These are phyloP conservation scores for Scaptodrosophila lebanonensis DNA, from an alignment of 1,140 invertebrate genomes.

Conservation along the genomic window DNA sequence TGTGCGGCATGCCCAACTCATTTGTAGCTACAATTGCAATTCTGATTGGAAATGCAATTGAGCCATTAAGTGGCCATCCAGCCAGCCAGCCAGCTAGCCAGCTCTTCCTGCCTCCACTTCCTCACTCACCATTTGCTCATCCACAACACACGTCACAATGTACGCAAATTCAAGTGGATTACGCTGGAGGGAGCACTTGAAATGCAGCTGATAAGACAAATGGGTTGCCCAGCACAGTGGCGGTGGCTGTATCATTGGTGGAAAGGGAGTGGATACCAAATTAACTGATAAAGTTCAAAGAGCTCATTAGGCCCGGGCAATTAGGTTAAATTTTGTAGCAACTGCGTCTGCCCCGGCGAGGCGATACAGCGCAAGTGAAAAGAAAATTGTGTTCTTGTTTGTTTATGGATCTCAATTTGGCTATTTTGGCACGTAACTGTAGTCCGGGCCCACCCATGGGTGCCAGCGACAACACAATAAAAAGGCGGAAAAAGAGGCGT, in stretches of 20 bases:
- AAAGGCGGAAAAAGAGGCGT: no score
- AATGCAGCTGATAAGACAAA: slow-evolving; percentile 32
- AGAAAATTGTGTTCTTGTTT: neutral
- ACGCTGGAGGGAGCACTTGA: slow-evolving; percentile 27
- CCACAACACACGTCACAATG: slow-evolving; percentile 20
- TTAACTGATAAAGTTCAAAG: slow-evolving; percentile 26
- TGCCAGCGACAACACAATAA: no score
- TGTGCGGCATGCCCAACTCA: slow-evolving; percentile 33
- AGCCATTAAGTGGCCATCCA: slow-evolving; percentile 66
- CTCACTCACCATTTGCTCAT: no score
- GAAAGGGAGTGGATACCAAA: slow-evolving; percentile 15
- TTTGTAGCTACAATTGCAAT: slow-evolving; percentile 54
- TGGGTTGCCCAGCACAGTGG: slow-evolving; percentile 5
- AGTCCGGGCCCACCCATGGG: no score
- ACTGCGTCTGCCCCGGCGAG: no score
- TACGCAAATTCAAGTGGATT: slow-evolving; percentile 51
- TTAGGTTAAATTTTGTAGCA: neutral
- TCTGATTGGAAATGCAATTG: slow-evolving; percentile 64
- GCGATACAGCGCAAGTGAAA: no score
- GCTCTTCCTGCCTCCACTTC: no score
- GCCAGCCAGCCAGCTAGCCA: no score
- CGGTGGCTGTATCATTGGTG: slow-evolving; percentile 33
- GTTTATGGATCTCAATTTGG: no score
- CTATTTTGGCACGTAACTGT: no score
- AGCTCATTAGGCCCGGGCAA: slow-evolving; percentile 18